Evolutionary conservation across 2,888 invertebrate species (phyloP).

Genomic region (Clistopyga incitator): DNA sequence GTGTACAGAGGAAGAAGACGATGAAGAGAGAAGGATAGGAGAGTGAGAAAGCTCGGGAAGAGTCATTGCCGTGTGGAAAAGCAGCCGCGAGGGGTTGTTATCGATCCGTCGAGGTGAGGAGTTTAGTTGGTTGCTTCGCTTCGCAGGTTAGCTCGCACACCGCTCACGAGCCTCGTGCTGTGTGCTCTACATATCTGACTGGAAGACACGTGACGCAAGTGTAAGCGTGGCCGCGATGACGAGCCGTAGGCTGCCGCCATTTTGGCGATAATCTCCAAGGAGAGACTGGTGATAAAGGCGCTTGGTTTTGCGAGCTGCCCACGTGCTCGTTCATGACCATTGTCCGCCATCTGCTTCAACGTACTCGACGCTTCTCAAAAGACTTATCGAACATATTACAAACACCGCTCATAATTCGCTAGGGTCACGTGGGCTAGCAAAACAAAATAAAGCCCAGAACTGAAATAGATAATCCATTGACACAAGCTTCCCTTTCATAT

Average conservation of each 20-base stretch:
- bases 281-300: slow-evolving; percentile 53
- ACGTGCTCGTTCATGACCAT: slow-evolving; percentile 48
- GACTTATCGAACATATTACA: slow-evolving; percentile 6
- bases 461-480: neutral
- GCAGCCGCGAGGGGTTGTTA: slow-evolving; percentile 36
- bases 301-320: slow-evolving; percentile 59
- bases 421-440: slow-evolving; percentile 52
- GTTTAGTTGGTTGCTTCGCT: slow-evolving; percentile 19
- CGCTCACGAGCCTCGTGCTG: slow-evolving; percentile 33
- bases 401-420: slow-evolving; percentile 42
- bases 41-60: slow-evolving; percentile 2
- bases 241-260: slow-evolving; percentile 53
- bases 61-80: slow-evolving; percentile 32
- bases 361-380: slow-evolving; percentile 28
- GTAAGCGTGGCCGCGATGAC: neutral
- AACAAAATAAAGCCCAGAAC: neutral
- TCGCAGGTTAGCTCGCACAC: slow-evolving; percentile 22
- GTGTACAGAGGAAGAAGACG: slow-evolving; percentile 5
- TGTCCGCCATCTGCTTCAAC: neutral
- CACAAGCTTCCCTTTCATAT: neutral
- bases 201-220: slow-evolving; percentile 49
- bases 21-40: neutral
- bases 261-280: slow-evolving; percentile 61
- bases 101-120: slow-evolving; percentile 42
- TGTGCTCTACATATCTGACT: slow-evolving; percentile 33